phyloP scores from a whole-genome alignment of 35 echinoderm and acorn worm species.

The Strongylocentrotus purpuratus region DNA sequence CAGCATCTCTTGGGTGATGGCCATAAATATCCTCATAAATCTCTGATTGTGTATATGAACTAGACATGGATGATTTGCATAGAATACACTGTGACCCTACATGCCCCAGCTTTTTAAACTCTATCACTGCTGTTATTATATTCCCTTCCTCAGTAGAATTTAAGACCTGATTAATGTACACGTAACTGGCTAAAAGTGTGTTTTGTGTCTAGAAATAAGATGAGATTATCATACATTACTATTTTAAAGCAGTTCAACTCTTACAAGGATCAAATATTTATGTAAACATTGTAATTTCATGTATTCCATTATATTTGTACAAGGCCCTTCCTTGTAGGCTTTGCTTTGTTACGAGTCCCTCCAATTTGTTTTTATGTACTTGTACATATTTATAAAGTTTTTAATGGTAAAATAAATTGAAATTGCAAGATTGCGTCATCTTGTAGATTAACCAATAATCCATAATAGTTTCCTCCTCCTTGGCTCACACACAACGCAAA shows the following conservation, averaged over 20 bases:
- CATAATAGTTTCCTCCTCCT: neutral
- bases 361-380: too few species aligned
- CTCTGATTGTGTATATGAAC: neutral
- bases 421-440: neutral
- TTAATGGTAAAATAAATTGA: too few species aligned
- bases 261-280: too few species aligned
- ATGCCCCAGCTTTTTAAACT: neutral
- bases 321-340: too few species aligned
- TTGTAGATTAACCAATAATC: neutral
- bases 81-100: neutral
- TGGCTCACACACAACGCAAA: neutral
- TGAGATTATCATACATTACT: neutral
- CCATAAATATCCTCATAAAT: neutral
- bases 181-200: neutral
- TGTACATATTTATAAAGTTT: too few species aligned
- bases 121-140: neutral
- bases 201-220: neutral
- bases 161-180: neutral
- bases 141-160: neutral
- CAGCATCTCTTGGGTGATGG: neutral
- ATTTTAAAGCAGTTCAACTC: too few species aligned
- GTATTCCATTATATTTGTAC: too few species aligned
- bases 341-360: too few species aligned
- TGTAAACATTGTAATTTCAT: too few species aligned
- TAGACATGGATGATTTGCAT: slow-evolving; percentile 17